Conservation (phyloP, 2,113 vertebrate genomes). For the Pica pica region DNA sequence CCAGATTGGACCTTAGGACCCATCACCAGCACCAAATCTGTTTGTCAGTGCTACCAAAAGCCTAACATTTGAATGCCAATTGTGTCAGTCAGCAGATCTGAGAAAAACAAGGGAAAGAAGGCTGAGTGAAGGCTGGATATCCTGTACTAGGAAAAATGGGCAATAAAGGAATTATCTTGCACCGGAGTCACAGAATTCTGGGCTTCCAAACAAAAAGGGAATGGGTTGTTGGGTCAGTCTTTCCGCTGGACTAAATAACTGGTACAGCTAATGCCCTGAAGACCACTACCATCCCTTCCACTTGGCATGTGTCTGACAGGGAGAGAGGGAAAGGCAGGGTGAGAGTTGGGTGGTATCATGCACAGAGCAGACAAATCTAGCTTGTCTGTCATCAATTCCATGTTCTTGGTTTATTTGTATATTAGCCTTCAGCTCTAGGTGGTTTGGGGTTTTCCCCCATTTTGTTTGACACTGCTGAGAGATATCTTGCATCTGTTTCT, state of each 20-base stretch:
- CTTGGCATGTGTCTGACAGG: background rate
- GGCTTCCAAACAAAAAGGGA: background rate
- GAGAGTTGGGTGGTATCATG: background rate
- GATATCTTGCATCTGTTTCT: background rate
- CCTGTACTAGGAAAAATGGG: background rate
- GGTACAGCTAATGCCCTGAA: background rate
- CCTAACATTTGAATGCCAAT: background rate
- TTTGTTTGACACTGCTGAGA: background rate
- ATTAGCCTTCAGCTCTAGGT: background rate
- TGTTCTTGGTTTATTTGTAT: background rate
- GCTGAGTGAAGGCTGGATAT: background rate
- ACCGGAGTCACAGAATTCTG: background rate
- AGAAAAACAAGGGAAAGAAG: background rate
- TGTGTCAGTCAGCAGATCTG: background rate
- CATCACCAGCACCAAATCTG: background rate
- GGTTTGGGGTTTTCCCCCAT: background rate
- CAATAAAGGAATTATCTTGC: background rate
- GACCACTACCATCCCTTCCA: background rate
- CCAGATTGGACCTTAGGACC: background rate
- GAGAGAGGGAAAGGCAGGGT: background rate
- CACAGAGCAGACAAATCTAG: background rate
- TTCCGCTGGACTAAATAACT: background rate
- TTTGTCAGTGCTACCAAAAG: background rate
- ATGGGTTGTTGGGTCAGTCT: background rate
- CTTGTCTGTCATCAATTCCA: background rate